These are phyloP conservation scores for Drosophila pegasa DNA, from an alignment of 2,888 invertebrate species.

Conservation along the genomic window DNA sequence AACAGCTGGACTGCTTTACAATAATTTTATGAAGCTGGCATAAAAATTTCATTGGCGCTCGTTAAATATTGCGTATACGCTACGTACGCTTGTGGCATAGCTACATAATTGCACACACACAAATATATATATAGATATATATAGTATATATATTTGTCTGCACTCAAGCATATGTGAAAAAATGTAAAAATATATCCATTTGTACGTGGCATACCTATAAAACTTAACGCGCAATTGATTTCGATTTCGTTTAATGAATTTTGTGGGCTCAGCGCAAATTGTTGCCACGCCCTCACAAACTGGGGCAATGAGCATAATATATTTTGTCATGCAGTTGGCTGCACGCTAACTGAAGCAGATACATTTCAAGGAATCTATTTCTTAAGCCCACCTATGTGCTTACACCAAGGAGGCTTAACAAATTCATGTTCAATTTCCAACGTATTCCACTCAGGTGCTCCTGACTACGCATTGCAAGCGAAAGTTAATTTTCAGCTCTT, in stretches of 20 bases:
- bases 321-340: constrained; percentile 22
- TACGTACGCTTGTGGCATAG: constrained; percentile 24
- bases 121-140: neutral
- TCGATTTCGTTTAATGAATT: constrained; percentile 72
- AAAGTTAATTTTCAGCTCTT: neutral
- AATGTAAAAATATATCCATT: constrained; percentile 18
- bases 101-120: constrained; percentile 11
- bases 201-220: constrained; percentile 30
- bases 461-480: too few relatives aligned
- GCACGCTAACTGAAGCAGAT: neutral
- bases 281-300: constrained; percentile 31
- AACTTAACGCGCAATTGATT: constrained; percentile 68
- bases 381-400: neutral
- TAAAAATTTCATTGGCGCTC: constrained; percentile 68
- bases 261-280: constrained; percentile 49
- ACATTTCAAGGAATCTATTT: constrained; percentile 4
- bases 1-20: constrained; percentile 25
- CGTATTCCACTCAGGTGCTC: neutral
- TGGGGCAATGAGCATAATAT: constrained; percentile 20
- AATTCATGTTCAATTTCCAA: constrained; percentile 2
- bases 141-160: constrained; percentile 1
- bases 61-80: constrained; percentile 65
- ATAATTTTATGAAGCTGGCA: constrained; percentile 61
- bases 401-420: neutral
- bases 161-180: constrained; percentile 10